Evolutionary conservation across 2,113 vertebrate genomes (phyloP), one percentile per base, ranked within the genome.

Genomic region (Artemisiospiza belli): DNA sequence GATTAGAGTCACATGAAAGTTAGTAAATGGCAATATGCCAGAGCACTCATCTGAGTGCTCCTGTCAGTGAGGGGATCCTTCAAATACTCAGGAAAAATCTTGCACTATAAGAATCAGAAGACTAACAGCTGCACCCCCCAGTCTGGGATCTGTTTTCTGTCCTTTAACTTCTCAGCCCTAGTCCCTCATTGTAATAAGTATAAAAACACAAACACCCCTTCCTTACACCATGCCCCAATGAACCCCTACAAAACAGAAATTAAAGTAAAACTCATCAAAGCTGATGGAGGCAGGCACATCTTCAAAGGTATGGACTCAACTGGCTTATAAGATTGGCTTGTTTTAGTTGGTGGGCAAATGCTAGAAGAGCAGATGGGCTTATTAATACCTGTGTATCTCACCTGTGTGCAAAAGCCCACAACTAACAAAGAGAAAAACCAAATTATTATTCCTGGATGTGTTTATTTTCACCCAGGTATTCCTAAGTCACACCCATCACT

Each of bases 131-230:
- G 13, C 11, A 77, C 15, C 21, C 4, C 67, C 9, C 6, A 3
- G 10, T 35, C n/a, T 2, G 4, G 11, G 12, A 83, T 83, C 11
- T 89, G 37, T 87, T 87, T 57, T 57, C 23, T 14, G 19, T 43
- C 31, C 73, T 73, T 35, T 30, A 61, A 83, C 33, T 58, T 85
- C 59, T 88, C 19, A 35, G 11, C 12, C 31, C 12, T 18, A 39
- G 12, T 19, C 58, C 9, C 13, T 46, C 28, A 44, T 3, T 61
- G 25, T 10, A 31, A 3, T 19, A 66, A 16, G 7, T 61, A 62
- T 5, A 83, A 41, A 66, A 93, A 23, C 14, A 87, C 1, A 5
- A 16, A 66, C 4, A 25, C 0, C 1, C 15, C 0, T 3, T 3
- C 12, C 44, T 70, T 47, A 58, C 4, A 30, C 12, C 5, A 37